Evolutionary conservation across 1,140 invertebrate genomes (phyloP).

Genomic region (Trichomalopsis sarcophagae): DNA sequence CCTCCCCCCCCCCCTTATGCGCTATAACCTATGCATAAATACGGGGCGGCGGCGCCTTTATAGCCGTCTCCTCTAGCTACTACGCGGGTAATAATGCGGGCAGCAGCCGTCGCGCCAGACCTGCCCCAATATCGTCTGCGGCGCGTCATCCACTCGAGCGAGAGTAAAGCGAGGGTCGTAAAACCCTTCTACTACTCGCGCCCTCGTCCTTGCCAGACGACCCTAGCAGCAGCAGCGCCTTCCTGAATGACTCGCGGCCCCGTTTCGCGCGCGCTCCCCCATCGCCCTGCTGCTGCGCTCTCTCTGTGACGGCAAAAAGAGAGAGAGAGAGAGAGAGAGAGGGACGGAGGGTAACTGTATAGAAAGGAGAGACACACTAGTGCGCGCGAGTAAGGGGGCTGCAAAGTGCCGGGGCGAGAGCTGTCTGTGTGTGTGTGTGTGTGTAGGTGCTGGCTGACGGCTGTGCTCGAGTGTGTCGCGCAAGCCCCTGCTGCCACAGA

Average conservation of each 20-base stretch:
- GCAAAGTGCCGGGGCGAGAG: no score
- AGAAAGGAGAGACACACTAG: neutral
- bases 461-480: neutral
- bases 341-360: neutral
- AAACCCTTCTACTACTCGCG: constrained; percentile 51
- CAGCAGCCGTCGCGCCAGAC: constrained; percentile 41
- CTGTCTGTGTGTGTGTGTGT: neutral
- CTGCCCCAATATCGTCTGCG: constrained; percentile 27
- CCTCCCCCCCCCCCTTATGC: neutral
- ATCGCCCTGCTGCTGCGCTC: neutral
- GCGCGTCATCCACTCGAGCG: constrained; percentile 33
- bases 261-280: neutral
- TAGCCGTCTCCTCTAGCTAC: neutral
- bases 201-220: constrained; percentile 52
- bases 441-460: neutral
- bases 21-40: constrained; percentile 17
- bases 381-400: neutral
- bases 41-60: constrained; percentile 26
- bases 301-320: neutral
- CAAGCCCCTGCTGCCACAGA: constrained; percentile 63
- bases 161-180: constrained; percentile 62
- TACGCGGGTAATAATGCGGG: constrained; percentile 30
- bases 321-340: constrained; percentile 21
- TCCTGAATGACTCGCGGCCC: constrained; percentile 43
- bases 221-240: constrained; percentile 57